Evolutionary conservation across 1,140 invertebrate genomes (phyloP).

Genomic region (Drosophila willistoni): DNA sequence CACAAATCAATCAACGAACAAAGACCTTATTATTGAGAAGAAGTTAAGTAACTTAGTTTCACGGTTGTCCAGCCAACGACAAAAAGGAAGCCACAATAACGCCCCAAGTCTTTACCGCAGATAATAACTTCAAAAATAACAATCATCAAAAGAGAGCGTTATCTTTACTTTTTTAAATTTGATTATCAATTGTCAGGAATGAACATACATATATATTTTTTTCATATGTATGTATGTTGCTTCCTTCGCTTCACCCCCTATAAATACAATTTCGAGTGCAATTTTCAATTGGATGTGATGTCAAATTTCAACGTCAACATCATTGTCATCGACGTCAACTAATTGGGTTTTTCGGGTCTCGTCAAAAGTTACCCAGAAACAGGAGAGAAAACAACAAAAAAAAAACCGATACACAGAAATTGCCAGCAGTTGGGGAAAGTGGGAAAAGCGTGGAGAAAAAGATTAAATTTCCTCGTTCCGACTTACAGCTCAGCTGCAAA

Average conservation of each 20-base stretch:
- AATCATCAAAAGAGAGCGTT: background rate
- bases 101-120: background rate
- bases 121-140: constrained; percentile 1
- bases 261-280: constrained; percentile 70
- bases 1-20: constrained; percentile 1
- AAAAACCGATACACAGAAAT: constrained; percentile 33
- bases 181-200: background rate
- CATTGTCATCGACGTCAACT: constrained; percentile 58
- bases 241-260: constrained; percentile 33
- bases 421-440: constrained; percentile 56
- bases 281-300: constrained; percentile 64
- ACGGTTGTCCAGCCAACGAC: constrained; percentile 1
- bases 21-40: background rate
- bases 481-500: constrained; percentile 54
- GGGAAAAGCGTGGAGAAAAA: constrained; percentile 45
- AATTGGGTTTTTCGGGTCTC: constrained; percentile 70
- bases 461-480: constrained; percentile 79
- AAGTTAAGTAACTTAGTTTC: constrained; percentile 1
- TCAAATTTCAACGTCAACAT: constrained; percentile 64
- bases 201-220: constrained; percentile 3
- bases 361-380: constrained; percentile 48
- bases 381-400: constrained; percentile 14
- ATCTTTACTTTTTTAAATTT: constrained; percentile 6
- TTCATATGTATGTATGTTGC: constrained; percentile 11
- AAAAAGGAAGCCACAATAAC: constrained; percentile 8